Base-by-base conservation (phyloP, 2,888 invertebrate species). In the Chaetogeoica ovagalla region DNA sequence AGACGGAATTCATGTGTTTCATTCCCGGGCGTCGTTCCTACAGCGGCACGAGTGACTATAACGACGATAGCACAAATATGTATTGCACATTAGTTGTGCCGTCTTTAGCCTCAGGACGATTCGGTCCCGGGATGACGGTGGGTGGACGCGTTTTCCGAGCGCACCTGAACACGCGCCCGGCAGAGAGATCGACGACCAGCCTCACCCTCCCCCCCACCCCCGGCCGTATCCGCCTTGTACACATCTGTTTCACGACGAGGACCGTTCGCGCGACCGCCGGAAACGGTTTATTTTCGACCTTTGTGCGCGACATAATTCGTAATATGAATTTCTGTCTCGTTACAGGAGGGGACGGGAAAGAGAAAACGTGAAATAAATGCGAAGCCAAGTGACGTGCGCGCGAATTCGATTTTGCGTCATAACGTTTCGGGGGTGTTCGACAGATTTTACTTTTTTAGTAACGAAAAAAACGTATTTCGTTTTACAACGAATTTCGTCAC, bases 201-300 rank as follows among this genome's bases (percentile, higher is more conserved):
- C 43, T 43, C 11, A 43, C 43, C 7, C 43, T 1, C 11, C 1
- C 43, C 1, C 43, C 43, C 43, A 2, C 11, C 1, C 43, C 1
- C 43, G 4, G 37, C 55, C 30, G 52, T 2, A 2, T 19, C 23
- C 11, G 0, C 72, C 62, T 3, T 15, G n/a, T 0, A 39, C 59
- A 65, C 55, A 62, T 30, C 23, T 62, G 73, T 63, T 72, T 43
- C 30, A 37, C 52, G 55, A 30, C 30, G 55, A 9, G 30, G 52
- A 43, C 43, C 4, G 43, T 9, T 43, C 13, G 30, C 23, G 66
- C 37, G 21, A 59, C 55, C 59, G 76, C 60, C 76, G 76, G 76
- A 77, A 77, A 75, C 59, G 76, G 69, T 77, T 77, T 77, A 69
- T 77, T 69, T 62, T 52, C 23, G 77, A 69, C 60, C 77, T 59